Conservation (phyloP, 2,888 invertebrate species). For the Chrysolina haemoptera region DNA sequence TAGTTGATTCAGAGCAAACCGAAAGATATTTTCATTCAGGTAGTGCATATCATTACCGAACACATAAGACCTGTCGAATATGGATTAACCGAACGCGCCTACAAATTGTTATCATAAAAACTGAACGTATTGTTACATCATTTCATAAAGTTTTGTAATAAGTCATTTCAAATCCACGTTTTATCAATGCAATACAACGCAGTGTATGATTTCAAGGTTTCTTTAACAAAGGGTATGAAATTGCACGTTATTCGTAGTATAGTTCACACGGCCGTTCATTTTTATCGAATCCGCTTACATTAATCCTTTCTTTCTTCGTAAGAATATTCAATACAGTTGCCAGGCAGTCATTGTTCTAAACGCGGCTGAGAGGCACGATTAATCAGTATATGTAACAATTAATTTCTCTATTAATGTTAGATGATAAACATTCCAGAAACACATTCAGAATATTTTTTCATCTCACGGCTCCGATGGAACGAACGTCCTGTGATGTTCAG, state of each 20-base stretch:
- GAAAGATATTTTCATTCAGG: too few species aligned
- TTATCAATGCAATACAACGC: conserved; percentile 11
- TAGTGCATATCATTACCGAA: too few species aligned
- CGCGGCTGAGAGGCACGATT: neutral
- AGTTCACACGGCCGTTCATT: conserved; percentile 23
- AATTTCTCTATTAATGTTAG: neutral
- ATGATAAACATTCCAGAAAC: neutral
- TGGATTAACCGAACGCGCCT: too few species aligned
- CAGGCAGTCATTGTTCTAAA: conserved; percentile 19
- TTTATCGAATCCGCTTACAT: conserved; percentile 16
- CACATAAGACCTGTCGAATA: too few species aligned
- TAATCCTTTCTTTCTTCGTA: neutral
- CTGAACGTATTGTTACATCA: neutral
- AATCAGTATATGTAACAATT: neutral
- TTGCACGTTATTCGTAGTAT: conserved; percentile 24
- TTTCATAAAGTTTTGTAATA: conserved; percentile 10
- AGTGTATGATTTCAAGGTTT: conserved; percentile 34
- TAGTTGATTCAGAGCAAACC: too few species aligned
- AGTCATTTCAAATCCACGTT: conserved; percentile 12
- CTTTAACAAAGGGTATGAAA: conserved; percentile 34
- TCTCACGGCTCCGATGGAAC: neutral
- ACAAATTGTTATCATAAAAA: neutral
- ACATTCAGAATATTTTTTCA: neutral
- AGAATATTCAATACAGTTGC: conserved; percentile 24
- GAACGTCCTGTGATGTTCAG: too few species aligned